These are phyloP conservation scores for Semnopithecus entellus DNA, from an alignment of 2,113 vertebrate genomes.

Conservation along the genomic window DNA sequence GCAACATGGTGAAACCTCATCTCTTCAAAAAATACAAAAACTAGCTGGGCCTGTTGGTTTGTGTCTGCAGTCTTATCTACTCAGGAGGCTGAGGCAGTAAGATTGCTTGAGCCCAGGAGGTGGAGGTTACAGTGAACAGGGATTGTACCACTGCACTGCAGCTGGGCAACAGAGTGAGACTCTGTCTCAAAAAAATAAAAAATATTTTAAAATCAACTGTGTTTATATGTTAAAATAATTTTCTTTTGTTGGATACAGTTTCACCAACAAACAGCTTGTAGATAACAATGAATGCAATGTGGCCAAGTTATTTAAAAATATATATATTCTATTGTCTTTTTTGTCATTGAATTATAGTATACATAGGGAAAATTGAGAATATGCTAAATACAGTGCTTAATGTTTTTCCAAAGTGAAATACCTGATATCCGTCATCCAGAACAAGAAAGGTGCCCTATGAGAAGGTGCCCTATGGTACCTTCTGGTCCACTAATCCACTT, in stretches of 20 bases:
- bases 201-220: neutral
- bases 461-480: neutral
- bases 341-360: neutral
- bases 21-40: too few relatives aligned
- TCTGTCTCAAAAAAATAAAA: too few relatives aligned
- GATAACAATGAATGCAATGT: neutral
- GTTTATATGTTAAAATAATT: neutral
- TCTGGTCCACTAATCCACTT: neutral
- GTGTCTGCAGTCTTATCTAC: too few relatives aligned
- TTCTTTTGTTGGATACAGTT: neutral
- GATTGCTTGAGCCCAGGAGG: too few relatives aligned
- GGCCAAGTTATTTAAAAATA: conserved; percentile 1
- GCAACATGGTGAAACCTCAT: too few relatives aligned
- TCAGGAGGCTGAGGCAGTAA: too few relatives aligned
- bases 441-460: neutral
- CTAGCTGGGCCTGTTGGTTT: too few relatives aligned
- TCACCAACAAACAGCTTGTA: neutral
- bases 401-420: neutral
- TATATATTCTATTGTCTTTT: neutral
- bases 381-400: neutral
- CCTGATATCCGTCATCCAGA: neutral
- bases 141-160: too few relatives aligned
- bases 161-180: too few relatives aligned
- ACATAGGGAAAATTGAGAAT: neutral
- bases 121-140: too few relatives aligned